These are phyloP conservation scores for Rhodophaea formosa DNA, from an alignment of 2,888 invertebrate genomes.

Conservation along the genomic window DNA sequence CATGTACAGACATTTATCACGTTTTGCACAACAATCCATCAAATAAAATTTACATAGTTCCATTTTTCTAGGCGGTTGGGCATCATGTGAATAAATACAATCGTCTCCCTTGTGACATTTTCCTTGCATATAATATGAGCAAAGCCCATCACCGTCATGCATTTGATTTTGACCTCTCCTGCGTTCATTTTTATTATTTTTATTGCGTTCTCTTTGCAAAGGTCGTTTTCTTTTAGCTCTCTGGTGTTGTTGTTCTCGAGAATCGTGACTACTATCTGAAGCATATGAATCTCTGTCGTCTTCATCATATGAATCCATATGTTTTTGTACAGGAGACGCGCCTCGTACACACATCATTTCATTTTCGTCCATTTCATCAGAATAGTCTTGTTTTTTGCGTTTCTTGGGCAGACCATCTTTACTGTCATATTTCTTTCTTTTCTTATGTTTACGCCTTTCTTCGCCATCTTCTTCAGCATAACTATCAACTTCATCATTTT, in stretches of 20 bases:
- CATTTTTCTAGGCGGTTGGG: constrained; percentile 90
- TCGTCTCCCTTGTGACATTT: constrained; percentile 93
- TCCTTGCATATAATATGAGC: constrained; percentile 93
- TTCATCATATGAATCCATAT: constrained; percentile 62
- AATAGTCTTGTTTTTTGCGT: constrained; percentile 76
- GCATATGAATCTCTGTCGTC: constrained; percentile 79
- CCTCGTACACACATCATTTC: constrained; percentile 91
- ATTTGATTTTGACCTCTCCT: constrained; percentile 80
- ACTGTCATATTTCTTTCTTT: constrained; percentile 80
- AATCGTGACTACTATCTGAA: constrained; percentile 80
- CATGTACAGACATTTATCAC: constrained; percentile 97
- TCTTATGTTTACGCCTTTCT: constrained; percentile 76
- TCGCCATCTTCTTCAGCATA: constrained; percentile 71
- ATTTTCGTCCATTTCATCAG: constrained; percentile 86
- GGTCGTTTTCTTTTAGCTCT: constrained; percentile 66
- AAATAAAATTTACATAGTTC: constrained; percentile 98
- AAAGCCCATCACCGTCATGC: constrained; percentile 87
- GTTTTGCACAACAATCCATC: constrained; percentile 96
- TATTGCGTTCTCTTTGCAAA: constrained; percentile 69
- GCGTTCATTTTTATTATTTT: constrained; percentile 76
- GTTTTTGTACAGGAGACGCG: constrained; percentile 83
- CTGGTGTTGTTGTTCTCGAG: constrained; percentile 72
- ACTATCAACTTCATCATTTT: constrained; percentile 78
- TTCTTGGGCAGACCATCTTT: constrained; percentile 82
- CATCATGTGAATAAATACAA: constrained; percentile 93